Conservation (phyloP, 1,140 invertebrate genomes). For the Pogonomyrmex barbatus region DNA sequence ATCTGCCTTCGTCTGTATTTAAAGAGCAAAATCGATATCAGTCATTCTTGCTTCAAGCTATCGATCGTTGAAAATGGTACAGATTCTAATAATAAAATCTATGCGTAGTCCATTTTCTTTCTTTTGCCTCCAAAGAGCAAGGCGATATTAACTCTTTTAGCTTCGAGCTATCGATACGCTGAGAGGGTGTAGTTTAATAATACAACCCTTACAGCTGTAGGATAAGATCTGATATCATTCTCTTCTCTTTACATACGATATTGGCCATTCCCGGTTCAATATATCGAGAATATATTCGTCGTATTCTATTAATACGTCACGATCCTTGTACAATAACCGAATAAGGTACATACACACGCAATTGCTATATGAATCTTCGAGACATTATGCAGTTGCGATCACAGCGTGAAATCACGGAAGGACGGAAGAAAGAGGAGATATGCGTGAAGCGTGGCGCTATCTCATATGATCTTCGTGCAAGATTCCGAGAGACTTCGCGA, state of each 20-base stretch:
- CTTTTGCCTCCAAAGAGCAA: background rate
- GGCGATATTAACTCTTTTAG: background rate
- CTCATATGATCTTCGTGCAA: background rate
- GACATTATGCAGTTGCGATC: slow-evolving; percentile 21
- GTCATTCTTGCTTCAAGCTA: background rate
- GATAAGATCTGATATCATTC: slow-evolving; percentile 1
- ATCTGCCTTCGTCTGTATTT: background rate
- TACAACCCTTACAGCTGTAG: background rate
- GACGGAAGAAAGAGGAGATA: background rate
- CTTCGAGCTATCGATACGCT: slow-evolving; percentile 30
- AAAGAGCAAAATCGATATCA: background rate
- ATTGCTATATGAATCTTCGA: background rate
- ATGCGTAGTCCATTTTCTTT: background rate
- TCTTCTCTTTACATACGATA: background rate
- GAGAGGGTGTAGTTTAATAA: slow-evolving; percentile 2
- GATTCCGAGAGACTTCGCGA: slow-evolving; percentile 17
- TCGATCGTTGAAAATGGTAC: background rate
- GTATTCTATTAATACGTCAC: background rate
- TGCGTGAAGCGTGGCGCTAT: slow-evolving; percentile 7
- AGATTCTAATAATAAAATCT: slow-evolving; percentile 24
- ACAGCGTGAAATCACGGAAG: slow-evolving; percentile 27
- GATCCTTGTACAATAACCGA: background rate
- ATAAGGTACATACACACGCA: background rate
- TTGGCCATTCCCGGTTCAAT: background rate
- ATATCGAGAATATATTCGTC: background rate